Conservation (phyloP, 2,113 vertebrate genomes). For the Semnopithecus entellus region DNA sequence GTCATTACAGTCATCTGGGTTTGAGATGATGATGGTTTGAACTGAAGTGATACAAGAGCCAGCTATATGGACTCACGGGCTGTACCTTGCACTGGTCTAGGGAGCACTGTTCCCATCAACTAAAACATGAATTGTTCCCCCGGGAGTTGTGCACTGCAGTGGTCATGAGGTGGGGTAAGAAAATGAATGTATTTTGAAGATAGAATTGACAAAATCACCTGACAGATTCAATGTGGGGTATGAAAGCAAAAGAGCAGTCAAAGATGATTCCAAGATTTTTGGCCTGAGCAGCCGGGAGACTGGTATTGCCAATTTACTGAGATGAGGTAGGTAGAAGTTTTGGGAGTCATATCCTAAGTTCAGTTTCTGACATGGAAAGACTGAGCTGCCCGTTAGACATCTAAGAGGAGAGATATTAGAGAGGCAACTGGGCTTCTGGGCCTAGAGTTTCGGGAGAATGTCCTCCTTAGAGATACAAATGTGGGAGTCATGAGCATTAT, state of each 20-base stretch:
- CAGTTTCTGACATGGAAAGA: background rate
- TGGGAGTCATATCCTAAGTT: background rate
- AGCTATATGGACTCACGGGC: too few species aligned
- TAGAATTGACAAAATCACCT: background rate
- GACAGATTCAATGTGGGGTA: background rate
- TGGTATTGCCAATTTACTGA: background rate
- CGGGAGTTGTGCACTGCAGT: background rate
- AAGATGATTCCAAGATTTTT: background rate
- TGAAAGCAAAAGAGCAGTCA: background rate
- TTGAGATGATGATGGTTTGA: background rate
- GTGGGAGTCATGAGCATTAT: background rate
- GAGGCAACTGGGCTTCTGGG: background rate
- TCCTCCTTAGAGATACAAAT: background rate
- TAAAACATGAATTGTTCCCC: background rate
- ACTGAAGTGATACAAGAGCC: background rate
- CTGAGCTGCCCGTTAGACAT: background rate
- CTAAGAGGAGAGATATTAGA: background rate
- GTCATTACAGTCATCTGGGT: background rate
- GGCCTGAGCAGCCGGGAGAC: background rate
- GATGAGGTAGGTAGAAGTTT: background rate
- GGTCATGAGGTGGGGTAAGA: background rate
- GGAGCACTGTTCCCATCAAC: background rate
- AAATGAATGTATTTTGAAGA: background rate
- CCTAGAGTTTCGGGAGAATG: background rate
- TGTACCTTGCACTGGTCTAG: too few species aligned